Conservation (phyloP, 2,797 vertebrate genomes). For the Acanthurus lineatus region DNA sequence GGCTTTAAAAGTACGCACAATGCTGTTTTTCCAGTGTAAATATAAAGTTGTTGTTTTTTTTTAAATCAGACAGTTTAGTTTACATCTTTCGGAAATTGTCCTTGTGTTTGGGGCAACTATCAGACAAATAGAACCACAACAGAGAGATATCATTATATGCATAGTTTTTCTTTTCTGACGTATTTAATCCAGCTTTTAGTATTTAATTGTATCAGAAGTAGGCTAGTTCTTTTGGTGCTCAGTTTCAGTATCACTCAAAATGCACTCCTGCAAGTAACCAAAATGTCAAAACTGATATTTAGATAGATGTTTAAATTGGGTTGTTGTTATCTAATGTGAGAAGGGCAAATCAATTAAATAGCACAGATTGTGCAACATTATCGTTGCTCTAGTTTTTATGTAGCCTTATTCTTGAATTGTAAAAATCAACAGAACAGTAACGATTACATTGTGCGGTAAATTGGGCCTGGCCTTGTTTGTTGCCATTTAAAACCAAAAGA, state of each 20-base stretch:
- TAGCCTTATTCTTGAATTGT: conserved; percentile 12
- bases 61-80: no score
- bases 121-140: background rate
- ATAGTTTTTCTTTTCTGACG: background rate
- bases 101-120: background rate
- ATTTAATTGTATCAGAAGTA: background rate
- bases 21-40: conserved; percentile 9
- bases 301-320: background rate
- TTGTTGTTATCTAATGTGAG: background rate
- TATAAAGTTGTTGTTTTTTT: background rate
- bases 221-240: background rate
- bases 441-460: conserved; percentile 55
- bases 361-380: background rate
- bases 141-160: background rate
- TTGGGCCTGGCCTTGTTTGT: conserved; percentile 70
- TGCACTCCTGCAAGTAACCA: background rate
- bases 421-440: conserved; percentile 49
- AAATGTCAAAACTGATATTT: conserved; percentile 23
- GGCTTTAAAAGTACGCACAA: background rate
- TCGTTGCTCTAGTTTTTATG: background rate
- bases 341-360: background rate
- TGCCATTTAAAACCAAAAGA: conserved; percentile 75
- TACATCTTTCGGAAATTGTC: background rate
- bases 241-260: background rate
- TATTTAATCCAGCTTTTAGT: background rate